A percentile compares a stretch with the other conserved stretches of the same genome.
phyloP scores from a whole-genome alignment of 2,888 invertebrate genomes.

The Ptychoptera albimana region DNA sequence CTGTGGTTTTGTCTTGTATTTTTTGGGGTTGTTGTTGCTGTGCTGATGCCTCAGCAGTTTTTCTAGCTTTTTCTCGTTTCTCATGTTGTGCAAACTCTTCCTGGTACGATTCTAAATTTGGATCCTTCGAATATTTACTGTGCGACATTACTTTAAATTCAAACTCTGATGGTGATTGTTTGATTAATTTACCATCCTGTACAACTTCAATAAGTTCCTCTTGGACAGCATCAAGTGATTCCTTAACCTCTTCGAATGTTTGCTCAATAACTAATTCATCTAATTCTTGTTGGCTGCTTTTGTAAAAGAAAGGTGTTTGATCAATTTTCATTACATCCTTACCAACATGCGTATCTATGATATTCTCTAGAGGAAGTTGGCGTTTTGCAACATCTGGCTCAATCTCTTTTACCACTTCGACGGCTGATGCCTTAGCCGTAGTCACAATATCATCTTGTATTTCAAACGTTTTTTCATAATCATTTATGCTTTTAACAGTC shows the following conservation, averaged over 20 bases:
- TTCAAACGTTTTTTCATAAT: constrained; percentile 27
- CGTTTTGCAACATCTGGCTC: constrained; percentile 28
- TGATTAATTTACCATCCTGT: constrained; percentile 44
- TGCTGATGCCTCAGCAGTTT: not conserved
- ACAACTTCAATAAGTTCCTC: constrained; percentile 46
- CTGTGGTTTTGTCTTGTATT: not conserved
- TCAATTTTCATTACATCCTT: constrained; percentile 22
- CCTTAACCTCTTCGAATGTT: constrained; percentile 54
- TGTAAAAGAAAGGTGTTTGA: not conserved
- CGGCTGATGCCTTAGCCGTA: constrained; percentile 35
- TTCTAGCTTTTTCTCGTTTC: not conserved
- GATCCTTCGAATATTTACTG: constrained; percentile 27
- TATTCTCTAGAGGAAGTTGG: constrained; percentile 12
- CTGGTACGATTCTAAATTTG: constrained; percentile 21
- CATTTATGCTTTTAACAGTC: constrained; percentile 21
- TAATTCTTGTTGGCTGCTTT: constrained; percentile 13
- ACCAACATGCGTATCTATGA: not conserved
- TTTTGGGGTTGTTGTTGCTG: not conserved
- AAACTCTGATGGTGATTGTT: constrained; percentile 58
- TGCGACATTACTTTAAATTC: constrained; percentile 46
- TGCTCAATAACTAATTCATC: constrained; percentile 46
- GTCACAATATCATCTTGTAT: constrained; percentile 29
- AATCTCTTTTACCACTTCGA: constrained; percentile 35
- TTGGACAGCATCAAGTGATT: constrained; percentile 52
- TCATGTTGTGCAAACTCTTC: constrained; percentile 11